phyloP scores from a whole-genome alignment of 2,888 invertebrate species.

The Agrotis ipsilon region DNA sequence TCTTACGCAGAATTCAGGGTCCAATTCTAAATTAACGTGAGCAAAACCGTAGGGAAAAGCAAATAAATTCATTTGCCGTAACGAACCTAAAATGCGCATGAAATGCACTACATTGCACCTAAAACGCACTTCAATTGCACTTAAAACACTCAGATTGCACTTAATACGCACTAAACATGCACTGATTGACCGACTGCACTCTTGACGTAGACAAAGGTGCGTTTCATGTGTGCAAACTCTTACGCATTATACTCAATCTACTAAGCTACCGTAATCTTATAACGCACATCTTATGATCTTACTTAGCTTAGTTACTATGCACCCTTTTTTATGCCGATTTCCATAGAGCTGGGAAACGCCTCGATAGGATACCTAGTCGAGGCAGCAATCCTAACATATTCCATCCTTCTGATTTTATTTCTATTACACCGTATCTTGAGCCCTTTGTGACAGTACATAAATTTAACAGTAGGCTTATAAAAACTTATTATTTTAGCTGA shows the following conservation, averaged over 20 bases:
- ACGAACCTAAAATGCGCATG: not conserved
- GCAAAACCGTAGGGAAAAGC: too few species aligned
- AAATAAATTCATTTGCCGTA: too few species aligned
- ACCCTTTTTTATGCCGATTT: constrained; percentile 3
- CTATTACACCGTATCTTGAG: too few species aligned
- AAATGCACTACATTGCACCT: not conserved
- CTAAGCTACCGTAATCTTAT: not conserved
- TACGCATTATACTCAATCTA: not conserved
- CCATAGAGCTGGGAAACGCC: not conserved
- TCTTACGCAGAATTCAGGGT: too few species aligned
- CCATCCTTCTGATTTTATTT: too few species aligned
- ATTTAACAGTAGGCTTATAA: too few species aligned
- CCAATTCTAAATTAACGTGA: too few species aligned
- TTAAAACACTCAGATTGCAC: not conserved
- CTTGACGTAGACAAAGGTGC: not conserved
- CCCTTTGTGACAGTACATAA: too few species aligned
- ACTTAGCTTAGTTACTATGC: not conserved
- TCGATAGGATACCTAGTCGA: too few species aligned
- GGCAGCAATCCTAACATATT: too few species aligned
- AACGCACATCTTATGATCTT: too few species aligned
- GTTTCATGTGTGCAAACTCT: not conserved
- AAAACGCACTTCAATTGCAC: not conserved
- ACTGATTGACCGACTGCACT: not conserved
- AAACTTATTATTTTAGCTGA: too few species aligned
- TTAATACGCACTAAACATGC: not conserved